Base-by-base conservation (phyloP, 2,113 vertebrate species). In the Sisor rabdophorus region DNA sequence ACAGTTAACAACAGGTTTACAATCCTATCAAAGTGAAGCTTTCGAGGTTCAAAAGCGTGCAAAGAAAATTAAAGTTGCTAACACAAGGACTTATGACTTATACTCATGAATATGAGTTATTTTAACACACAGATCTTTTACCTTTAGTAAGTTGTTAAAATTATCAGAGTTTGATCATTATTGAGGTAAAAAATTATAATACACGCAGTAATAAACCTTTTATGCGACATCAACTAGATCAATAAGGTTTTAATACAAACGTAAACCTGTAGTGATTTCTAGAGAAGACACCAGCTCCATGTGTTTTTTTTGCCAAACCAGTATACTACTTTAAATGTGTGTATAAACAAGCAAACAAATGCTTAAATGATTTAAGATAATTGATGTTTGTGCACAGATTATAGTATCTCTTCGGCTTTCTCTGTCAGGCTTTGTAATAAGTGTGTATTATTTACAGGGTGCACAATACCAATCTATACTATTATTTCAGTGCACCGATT, bases 281-380 rank as follows among this genome's bases (percentile, higher is more conserved):
- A 30, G 32, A n/a, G 22, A 32, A 24, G 48, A 58, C 36, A 32
- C 11, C 28, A 11, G 24, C 3, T 40, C 32, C 16, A 73, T 20
- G 28, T 20, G 10, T 7, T 73, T 44, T 47, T 59, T 47, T 59
- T 65, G 60, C 36, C n/a, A 40, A n/a, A n/a, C 10, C 52, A 28
- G 17, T 64, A 40, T 19, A 54, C 26, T 32, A 13, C 15, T 58
- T 6, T 32, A 9, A 52, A 52, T 4, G 52, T 17, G 56, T 10
- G 50, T 73, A 22, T 63, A n/a, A n/a, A 68, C 22, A 28, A 67
- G 22, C 40, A 22, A 72, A 17, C 10, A 54, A 56, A n/a, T n/a
- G n/a, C n/a, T n/a, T n/a, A 63, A 17, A 15, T 70, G 8, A 24
- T 58, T 4, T 22, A 20, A 22, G 7, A 44, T 44, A 64, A 22